Evolutionary conservation across 1,140 invertebrate species (phyloP).

Genomic region (Zophobas atratus): DNA sequence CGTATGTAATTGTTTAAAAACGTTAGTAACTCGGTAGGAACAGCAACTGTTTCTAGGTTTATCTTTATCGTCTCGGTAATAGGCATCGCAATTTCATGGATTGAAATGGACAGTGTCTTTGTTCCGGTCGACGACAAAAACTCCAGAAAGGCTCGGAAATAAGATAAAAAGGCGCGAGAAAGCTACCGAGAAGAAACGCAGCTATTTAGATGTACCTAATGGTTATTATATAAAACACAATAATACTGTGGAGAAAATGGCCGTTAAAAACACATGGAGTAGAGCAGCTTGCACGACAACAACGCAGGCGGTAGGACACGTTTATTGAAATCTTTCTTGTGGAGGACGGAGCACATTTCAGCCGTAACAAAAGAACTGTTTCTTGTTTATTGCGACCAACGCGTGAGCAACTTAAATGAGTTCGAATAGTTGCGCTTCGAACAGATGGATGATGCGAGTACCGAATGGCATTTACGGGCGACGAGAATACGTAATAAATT

Average conservation of each 20-base stretch:
- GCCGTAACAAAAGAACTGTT: neutral
- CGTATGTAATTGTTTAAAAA: neutral
- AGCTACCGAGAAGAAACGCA: neutral
- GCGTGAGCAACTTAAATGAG: neutral
- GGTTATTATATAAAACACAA: conserved; percentile 35
- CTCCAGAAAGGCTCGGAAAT: conserved; percentile 2
- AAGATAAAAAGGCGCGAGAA: conserved; percentile 4
- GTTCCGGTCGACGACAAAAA: conserved; percentile 7
- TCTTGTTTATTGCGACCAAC: conserved; percentile 10
- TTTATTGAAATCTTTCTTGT: conserved; percentile 17
- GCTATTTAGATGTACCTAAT: conserved; percentile 32
- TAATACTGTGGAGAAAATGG: conserved; percentile 22
- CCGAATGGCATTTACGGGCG: too few relatives aligned
- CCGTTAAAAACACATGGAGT: conserved; percentile 31
- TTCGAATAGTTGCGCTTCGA: neutral
- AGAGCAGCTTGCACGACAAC: conserved; percentile 19
- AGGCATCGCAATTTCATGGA: neutral
- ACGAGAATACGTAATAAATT: too few relatives aligned
- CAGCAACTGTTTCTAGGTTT: neutral
- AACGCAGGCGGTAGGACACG: neutral
- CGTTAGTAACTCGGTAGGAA: neutral
- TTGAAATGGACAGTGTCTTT: conserved; percentile 23
- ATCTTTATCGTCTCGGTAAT: conserved; percentile 1
- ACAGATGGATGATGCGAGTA: neutral
- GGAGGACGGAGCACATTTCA: neutral